phyloP scores from a whole-genome alignment of 2,797 vertebrate genomes.

The Semaprochilodus insignis region DNA sequence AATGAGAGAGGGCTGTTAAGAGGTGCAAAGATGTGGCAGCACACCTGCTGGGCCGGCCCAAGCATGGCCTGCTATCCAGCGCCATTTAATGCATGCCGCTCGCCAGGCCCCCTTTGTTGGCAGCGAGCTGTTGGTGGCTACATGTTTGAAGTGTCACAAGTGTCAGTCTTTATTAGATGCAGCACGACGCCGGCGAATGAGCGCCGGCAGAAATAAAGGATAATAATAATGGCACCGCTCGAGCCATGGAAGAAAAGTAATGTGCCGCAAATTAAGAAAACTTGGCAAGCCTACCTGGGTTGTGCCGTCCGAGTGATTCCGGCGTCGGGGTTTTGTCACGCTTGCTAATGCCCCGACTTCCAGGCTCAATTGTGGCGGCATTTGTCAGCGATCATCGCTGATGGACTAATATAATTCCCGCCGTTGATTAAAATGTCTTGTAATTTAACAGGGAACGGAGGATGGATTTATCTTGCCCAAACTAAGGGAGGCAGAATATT shows the following conservation, averaged over 20 bases:
- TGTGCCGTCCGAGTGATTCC: slow-evolving; percentile 49
- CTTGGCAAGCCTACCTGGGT: slow-evolving; percentile 66
- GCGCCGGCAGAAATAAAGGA: slow-evolving; percentile 55
- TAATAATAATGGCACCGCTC: slow-evolving; percentile 52
- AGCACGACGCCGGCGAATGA: slow-evolving; percentile 74
- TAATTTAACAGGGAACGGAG: slow-evolving; percentile 59
- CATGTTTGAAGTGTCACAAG: slow-evolving; percentile 90
- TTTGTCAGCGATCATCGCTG: slow-evolving; percentile 56
- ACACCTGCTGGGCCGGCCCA: slow-evolving; percentile 93
- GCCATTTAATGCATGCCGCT: slow-evolving; percentile 83
- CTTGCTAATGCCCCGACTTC: slow-evolving; percentile 50
- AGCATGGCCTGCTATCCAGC: slow-evolving; percentile 84
- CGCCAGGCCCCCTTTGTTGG: slow-evolving; percentile 86
- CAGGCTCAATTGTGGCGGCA: slow-evolving; percentile 42
- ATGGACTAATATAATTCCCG: slow-evolving; percentile 57
- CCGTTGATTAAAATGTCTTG: slow-evolving; percentile 67
- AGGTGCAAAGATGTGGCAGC: slow-evolving; percentile 88
- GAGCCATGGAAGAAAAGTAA: slow-evolving; percentile 47
- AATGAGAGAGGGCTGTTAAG: slow-evolving; percentile 90
- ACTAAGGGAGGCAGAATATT: slow-evolving; percentile 49
- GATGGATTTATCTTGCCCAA: slow-evolving; percentile 1
- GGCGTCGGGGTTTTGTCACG: slow-evolving; percentile 55
- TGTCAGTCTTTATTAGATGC: slow-evolving; percentile 91
- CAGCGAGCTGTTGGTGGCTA: slow-evolving; percentile 87
- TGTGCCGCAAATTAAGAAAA: slow-evolving; percentile 54